Evolutionary conservation across 2,797 vertebrate species (phyloP).

Genomic region (Neosilurus mollespiculum): DNA sequence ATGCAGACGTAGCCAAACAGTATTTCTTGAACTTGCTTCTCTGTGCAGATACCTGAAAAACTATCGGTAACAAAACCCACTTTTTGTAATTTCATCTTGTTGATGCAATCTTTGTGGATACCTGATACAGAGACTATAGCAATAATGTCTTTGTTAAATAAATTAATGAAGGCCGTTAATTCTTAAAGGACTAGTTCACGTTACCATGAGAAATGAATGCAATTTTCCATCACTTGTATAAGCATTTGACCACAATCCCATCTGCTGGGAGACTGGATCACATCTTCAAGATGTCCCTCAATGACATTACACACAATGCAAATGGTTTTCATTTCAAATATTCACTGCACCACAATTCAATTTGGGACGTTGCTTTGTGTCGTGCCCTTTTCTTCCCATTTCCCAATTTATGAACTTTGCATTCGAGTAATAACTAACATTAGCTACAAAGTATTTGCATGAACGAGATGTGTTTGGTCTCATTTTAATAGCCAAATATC

Average conservation of each 20-base stretch:
- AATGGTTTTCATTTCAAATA: conserved; percentile 8
- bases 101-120: conserved; percentile 34
- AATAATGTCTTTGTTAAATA: conserved; percentile 42
- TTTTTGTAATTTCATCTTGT: conserved; percentile 33
- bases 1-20: not conserved
- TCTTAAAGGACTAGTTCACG: conserved; percentile 43
- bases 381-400: not conserved
- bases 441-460: not conserved
- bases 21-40: not conserved
- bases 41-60: conserved; percentile 16
- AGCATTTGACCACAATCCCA: conserved; percentile 7
- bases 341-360: not conserved
- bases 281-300: not conserved
- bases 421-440: not conserved
- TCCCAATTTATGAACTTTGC: not conserved
- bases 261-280: not conserved
- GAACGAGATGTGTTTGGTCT: not conserved
- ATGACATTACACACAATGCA: conserved; percentile 10
- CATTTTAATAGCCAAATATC: not conserved
- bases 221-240: conserved; percentile 29
- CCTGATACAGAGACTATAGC: conserved; percentile 32
- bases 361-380: not conserved
- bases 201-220: conserved; percentile 45
- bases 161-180: conserved; percentile 48
- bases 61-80: conserved; percentile 34